Conservation (phyloP, 2,797 vertebrate species). For the Syngnathus acus region DNA sequence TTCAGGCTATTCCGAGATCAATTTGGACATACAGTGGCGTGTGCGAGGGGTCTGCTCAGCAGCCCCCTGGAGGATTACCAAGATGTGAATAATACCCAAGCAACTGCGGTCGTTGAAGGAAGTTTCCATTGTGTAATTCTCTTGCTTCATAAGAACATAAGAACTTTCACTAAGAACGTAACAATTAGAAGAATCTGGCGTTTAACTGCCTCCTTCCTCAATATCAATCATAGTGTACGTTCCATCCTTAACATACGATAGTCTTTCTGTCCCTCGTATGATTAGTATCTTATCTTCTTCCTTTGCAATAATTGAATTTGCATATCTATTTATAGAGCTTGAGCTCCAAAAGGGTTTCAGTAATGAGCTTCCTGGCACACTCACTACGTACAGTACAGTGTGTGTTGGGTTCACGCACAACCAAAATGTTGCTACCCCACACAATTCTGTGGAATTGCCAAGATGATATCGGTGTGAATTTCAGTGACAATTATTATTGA, state of each 20-base stretch:
- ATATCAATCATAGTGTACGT: constrained; percentile 31
- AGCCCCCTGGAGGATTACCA: constrained; percentile 26
- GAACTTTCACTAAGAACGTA: too few relatives aligned
- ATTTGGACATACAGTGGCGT: constrained; percentile 38
- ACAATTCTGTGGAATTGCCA: constrained; percentile 13
- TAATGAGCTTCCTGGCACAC: constrained; percentile 53
- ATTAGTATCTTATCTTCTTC: constrained; percentile 54
- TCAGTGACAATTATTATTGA: constrained; percentile 49
- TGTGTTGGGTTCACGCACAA: not conserved
- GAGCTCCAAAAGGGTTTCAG: constrained; percentile 56
- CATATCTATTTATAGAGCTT: constrained; percentile 55
- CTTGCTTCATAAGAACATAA: not conserved
- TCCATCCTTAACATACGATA: constrained; percentile 24
- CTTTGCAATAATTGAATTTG: constrained; percentile 61
- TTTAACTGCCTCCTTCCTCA: constrained; percentile 15
- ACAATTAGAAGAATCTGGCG: constrained; percentile 13
- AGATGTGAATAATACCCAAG: constrained; percentile 25
- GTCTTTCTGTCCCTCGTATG: constrained; percentile 31
- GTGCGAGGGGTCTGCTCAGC: constrained; percentile 28
- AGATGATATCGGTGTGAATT: constrained; percentile 16
- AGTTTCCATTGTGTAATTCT: constrained; percentile 16
- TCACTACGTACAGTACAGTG: too few relatives aligned
- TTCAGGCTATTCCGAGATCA: constrained; percentile 41
- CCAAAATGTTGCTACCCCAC: not conserved
- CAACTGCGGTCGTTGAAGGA: constrained; percentile 15